These are phyloP conservation scores for Penaeus japonicus DNA, from an alignment of 1,140 invertebrate genomes.

Conservation along the genomic window DNA sequence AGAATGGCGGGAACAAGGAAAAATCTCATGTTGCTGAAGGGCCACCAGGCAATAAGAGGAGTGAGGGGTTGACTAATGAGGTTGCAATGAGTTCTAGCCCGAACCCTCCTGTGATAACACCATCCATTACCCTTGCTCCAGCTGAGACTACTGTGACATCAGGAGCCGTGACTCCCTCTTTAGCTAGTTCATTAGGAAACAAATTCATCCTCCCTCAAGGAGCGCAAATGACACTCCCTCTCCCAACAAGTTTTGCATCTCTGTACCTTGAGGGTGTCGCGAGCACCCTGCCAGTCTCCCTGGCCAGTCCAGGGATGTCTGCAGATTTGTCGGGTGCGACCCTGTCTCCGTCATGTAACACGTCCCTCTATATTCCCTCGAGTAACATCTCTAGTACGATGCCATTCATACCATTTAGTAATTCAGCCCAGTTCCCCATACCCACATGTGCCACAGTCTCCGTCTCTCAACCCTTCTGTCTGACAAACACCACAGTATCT, in stretches of 20 bases:
- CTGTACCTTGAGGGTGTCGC: constrained; percentile 14
- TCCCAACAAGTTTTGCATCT: not conserved
- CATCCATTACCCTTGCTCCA: too few relatives aligned
- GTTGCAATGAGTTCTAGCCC: too few relatives aligned
- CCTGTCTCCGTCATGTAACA: not conserved
- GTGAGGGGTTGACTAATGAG: too few relatives aligned
- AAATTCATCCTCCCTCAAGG: not conserved
- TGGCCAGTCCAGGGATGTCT: not conserved
- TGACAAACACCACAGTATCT: not conserved
- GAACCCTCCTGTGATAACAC: too few relatives aligned
- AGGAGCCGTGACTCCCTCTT: too few relatives aligned
- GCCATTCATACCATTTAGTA: constrained; percentile 1
- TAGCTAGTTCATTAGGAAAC: too few relatives aligned
- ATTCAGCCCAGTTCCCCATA: not conserved
- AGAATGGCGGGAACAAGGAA: too few relatives aligned
- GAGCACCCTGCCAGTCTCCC: not conserved
- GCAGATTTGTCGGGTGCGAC: not conserved
- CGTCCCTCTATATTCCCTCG: not conserved
- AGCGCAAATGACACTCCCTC: not conserved
- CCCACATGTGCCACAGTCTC: constrained; percentile 3
- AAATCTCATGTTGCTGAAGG: too few relatives aligned
- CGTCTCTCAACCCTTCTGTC: not conserved
- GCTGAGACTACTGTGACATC: too few relatives aligned
- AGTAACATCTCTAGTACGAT: not conserved
- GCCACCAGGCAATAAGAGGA: too few relatives aligned